Evolutionary conservation across 2,888 invertebrate species (phyloP).

Genomic region (Hydropsyche betteni): DNA sequence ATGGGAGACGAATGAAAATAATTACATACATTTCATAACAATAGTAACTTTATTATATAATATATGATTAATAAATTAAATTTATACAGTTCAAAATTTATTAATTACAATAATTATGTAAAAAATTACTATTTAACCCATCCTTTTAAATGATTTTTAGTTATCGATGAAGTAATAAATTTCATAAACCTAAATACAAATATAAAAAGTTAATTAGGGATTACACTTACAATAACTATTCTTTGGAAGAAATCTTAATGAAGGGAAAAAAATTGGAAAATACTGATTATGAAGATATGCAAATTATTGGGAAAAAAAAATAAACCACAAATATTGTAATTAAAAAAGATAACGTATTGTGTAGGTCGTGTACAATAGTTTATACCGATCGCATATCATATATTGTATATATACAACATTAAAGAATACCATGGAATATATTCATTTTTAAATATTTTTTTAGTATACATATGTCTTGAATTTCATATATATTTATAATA

Average conservation of each 20-base stretch:
- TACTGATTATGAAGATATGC: no score
- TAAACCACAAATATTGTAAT: no score
- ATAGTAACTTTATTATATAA: conserved; percentile 30
- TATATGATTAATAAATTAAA: conserved; percentile 1
- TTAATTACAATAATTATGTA: no score
- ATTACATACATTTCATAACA: conserved; percentile 20
- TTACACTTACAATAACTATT: conserved; percentile 12
- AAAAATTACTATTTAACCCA: conserved; percentile 16
- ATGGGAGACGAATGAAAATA: conserved; percentile 56
- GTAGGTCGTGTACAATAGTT: no score
- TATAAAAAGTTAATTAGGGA: conserved; percentile 19
- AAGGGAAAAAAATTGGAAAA: neutral
- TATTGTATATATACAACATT: conserved; percentile 5
- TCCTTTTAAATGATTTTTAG: conserved; percentile 12
- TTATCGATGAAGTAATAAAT: conserved; percentile 13
- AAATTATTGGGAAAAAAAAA: no score
- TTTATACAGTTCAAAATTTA: neutral
- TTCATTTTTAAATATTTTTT: neutral
- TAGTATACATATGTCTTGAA: neutral
- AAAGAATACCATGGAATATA: conserved; percentile 13
- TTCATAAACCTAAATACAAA: conserved; percentile 18
- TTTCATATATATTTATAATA: neutral
- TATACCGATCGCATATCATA: no score
- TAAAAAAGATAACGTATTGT: no score
- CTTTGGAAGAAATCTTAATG: conserved; percentile 28